These are phyloP conservation scores for Nesometra sesokonis DNA, from an alignment of 35 echinoderm and acorn worm species.

Conservation along the genomic window DNA sequence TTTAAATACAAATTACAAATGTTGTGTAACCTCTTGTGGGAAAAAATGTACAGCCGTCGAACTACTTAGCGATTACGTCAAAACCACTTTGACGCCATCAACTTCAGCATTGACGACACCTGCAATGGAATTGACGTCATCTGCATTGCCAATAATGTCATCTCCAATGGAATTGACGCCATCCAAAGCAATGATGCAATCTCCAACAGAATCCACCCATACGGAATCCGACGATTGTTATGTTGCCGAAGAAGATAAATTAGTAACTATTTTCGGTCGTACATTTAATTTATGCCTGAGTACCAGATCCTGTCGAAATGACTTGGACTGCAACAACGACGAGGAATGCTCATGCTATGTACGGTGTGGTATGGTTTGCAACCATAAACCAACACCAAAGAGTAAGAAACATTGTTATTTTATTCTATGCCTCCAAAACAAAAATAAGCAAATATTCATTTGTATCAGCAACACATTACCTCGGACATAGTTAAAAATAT, in stretches of 20 bases:
- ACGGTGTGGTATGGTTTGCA: background rate
- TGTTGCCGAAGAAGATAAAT: background rate
- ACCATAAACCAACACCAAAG: background rate
- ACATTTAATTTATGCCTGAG: background rate
- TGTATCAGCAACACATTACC: too few species aligned
- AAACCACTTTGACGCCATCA: background rate
- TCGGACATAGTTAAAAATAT: too few species aligned
- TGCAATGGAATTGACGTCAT: background rate
- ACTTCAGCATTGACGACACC: background rate
- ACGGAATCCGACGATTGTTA: background rate
- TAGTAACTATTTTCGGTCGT: background rate
- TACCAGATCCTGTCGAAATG: background rate
- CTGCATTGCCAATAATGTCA: background rate
- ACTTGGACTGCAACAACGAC: background rate
- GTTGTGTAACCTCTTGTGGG: background rate
- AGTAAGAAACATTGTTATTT: too few species aligned
- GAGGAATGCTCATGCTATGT: background rate
- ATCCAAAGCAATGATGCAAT: background rate
- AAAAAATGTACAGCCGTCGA: background rate
- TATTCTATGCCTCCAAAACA: too few species aligned
- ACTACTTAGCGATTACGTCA: too few species aligned
- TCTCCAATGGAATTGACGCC: background rate
- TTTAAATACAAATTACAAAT: background rate
- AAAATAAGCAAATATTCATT: too few species aligned
- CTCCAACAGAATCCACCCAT: background rate